A percentile compares a stretch with the other conserved stretches of the same genome.
Evolutionary conservation across 2,888 invertebrate species (phyloP).

Genomic region (Agrochola litura): DNA sequence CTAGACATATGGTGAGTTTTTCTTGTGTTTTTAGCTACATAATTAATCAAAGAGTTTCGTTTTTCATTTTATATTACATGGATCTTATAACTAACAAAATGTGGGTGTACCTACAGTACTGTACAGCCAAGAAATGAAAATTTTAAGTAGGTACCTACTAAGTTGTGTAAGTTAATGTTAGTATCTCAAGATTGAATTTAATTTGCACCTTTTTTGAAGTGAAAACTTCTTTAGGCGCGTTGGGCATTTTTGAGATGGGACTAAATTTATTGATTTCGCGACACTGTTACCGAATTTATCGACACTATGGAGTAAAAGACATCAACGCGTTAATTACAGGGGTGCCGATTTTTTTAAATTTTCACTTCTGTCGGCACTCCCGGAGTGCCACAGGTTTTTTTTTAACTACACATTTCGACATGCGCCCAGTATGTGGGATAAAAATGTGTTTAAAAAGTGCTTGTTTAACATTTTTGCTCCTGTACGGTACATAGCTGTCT

Average conservation of each 20-base stretch:
- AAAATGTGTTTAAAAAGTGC: background rate
- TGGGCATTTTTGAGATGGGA: no score
- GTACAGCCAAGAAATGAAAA: background rate
- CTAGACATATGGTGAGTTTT: slow-evolving; percentile 91
- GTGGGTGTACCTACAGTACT: background rate
- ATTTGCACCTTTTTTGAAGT: background rate
- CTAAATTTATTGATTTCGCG: no score
- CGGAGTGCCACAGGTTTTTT: no score
- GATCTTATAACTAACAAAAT: background rate
- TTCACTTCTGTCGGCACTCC: no score
- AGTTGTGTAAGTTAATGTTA: no score
- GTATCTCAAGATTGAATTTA: background rate
- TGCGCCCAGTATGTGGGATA: background rate
- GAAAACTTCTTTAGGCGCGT: no score
- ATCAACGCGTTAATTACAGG: no score
- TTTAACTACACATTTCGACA: no score
- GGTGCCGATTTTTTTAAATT: no score
- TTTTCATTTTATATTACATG: background rate
- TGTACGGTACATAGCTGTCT: background rate
- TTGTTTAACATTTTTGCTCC: background rate
- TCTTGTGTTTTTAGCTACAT: background rate
- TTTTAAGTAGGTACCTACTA: background rate
- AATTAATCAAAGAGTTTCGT: background rate
- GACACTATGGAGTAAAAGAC: no score
- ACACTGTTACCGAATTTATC: no score